Percentiles rank a stretch among this genome's conserved stretches.
These are phyloP conservation scores for Thymallus thymallus DNA, from an alignment of 2,113 vertebrate species.

Conservation along the genomic window DNA sequence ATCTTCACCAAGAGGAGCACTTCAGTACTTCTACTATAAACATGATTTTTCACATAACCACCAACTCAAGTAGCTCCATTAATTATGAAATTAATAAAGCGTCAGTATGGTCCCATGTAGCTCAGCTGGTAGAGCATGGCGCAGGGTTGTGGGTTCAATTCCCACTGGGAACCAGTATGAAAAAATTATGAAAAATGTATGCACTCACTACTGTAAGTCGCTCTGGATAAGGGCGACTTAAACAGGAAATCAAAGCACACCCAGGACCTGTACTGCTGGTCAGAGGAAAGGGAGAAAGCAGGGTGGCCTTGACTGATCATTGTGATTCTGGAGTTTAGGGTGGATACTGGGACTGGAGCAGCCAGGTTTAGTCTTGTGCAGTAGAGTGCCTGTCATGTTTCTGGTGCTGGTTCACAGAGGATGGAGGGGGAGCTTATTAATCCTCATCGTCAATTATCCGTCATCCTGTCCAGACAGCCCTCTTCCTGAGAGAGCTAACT, in stretches of 20 bases:
- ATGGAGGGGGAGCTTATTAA: constrained; percentile 51
- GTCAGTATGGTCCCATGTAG: too few species aligned
- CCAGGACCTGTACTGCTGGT: not conserved
- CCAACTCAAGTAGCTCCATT: too few species aligned
- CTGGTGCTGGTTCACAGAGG: constrained; percentile 32
- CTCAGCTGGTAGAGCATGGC: too few species aligned
- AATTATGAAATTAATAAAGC: not conserved
- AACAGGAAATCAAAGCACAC: not conserved
- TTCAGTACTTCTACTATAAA: too few species aligned
- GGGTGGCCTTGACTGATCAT: not conserved
- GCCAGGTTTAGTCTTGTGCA: not conserved
- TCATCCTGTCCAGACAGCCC: constrained; percentile 38
- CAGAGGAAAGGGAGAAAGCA: not conserved
- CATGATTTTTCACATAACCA: too few species aligned
- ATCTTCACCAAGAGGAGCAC: not conserved
- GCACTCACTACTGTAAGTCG: too few species aligned
- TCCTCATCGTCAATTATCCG: constrained; percentile 46
- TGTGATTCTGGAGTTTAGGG: not conserved
- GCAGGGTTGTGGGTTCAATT: too few species aligned
- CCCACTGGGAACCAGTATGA: too few species aligned
- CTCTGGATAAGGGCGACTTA: too few species aligned
- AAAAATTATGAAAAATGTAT: too few species aligned
- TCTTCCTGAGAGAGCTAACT: constrained; percentile 46
- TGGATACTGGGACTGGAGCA: not conserved
- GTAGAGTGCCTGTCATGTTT: not conserved